Evolutionary conservation across 1,140 invertebrate species (phyloP), one percentile per base, ranked within the genome.

Genomic region (Monochamus saltuarius): DNA sequence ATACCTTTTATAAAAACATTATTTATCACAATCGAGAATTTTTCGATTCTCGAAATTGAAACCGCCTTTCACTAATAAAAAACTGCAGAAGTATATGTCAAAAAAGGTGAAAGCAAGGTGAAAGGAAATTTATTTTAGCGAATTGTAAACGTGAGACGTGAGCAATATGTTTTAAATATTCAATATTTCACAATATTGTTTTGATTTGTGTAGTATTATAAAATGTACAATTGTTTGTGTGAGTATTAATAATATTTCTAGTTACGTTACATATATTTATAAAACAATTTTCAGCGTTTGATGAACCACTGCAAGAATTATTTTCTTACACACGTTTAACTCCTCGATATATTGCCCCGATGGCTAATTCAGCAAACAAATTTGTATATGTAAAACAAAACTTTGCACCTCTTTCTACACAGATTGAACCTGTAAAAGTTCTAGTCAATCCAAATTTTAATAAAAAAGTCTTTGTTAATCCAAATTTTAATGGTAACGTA

Each of bases 361-460:
- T 29, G 22, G 22, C 22, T 29, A 29, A 29, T 29, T 29, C 22
- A 29, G 6, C 22, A 29, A 56, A 56, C 22, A 56, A 56, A 43
- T 56, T 45, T 60, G 59, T 66, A 17, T 70, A 70, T 50, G 56
- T 70, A 7, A 70, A 68, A 51, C 61, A 70, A 51, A 57, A 65
- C 47, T 61, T 64, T 19, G 16, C 62, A 10, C 46, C 51, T 40
- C 17, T 16, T 16, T 11, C 22, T 14, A 11, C 38, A 43, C 7
- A 38, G 4, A n/a, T 16, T 39, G 2, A 22, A 17, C n/a, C 46
- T 50, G 14, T 19, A 46, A 70, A 66, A 65, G 70, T 75, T 7
- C 59, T 72, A 45, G 63, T 74, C 2, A 74, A 74, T 56, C 73
- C 73, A 14, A 70, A 73, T 51, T 74, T 75, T 56, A 66, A 65